Evolutionary conservation across 1,140 invertebrate species (phyloP), one percentile per base, ranked within the genome.

Genomic region (Polyergus mexicanus): DNA sequence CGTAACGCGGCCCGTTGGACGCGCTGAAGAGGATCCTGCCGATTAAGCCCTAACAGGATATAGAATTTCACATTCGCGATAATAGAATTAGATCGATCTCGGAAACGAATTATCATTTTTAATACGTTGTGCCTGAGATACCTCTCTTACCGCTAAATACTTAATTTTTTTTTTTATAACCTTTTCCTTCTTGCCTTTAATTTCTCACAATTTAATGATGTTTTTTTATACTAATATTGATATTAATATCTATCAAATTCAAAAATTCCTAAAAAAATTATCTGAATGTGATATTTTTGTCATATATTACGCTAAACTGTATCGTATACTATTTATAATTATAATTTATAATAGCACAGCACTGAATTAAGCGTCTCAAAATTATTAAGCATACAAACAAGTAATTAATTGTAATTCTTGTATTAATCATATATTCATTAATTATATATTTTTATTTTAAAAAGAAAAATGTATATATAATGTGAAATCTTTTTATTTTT

Each of bases 41-140:
- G 78, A 83, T 83, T 83, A 83, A 83, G 35, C 7, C 54, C 10
- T 32, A 72, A 74, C 54, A 72, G 66, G 78, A 81, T 81, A 56
- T n/a, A 22, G 2, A 80, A 80, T 72, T 81, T 54, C 32, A n/a
- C 11, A 0, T 65, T 77, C n/a, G 0, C 19, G 19, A 62, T 56
- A 44, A 44, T 38, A 71, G 60, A 63, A n/a, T n/a, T 13, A 83
- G 3, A 83, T 51, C 80, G 19, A 47, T 47, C 32, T 35, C 19
- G 28, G 19, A 62, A 22, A 44, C 25, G 22, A 72, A 28, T 72
- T 10, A 11, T 38, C 19, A 41, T 16, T 71, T 69, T 16, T 71
- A 54, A 16, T n/a, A 8, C 22, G 56, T 11, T 51, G n/a, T 11
- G 44, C 16, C 16, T n/a, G 19, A 35, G n/a, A 38, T 66, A 41